Evolutionary conservation across 2,113 vertebrate species (phyloP), one percentile per base, ranked within the genome.

Genomic region (Scopus umbretta): DNA sequence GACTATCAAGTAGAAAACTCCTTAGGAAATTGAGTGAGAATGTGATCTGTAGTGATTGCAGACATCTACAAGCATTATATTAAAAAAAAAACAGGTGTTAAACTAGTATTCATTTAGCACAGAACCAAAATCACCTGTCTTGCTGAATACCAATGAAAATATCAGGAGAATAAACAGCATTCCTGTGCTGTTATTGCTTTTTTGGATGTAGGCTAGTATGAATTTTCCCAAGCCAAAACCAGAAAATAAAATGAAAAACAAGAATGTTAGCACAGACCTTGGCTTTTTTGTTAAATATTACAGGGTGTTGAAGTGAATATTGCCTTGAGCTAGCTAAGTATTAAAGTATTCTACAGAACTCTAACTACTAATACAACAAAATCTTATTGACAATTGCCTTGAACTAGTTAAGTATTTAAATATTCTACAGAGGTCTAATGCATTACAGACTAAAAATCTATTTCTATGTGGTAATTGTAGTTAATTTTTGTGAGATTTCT

Each of bases 221-320:
- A 85, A 55, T 92, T 94, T 88, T 92, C 34, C 16, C 23, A 75
- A 91, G 21, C 11, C 67, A 70, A 91, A 94, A 87, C 3, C 30
- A 92, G 38, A 91, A 94, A 74, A 63, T 15, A 63, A 95, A 96
- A 86, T 36, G 6, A 59, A 93, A 96, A 85, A 7, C 47, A 94
- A 61, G 68, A 84, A 90, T 42, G 19, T 6, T 65, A 80, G 61
- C 9, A 19, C 11, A 89, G 40, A 34, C 32, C 14, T 16, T 80
- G 50, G 32, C 7, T 91, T 94, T 94, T 90, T 45, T 86, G 34
- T 38, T 81, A 55, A 36, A 86, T 13, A 40, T 32, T 70, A 88
- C n/a, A 67, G 34, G 11, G 80, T 53, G 27, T 30, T 78, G 26
- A 75, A 91, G 38, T 52, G 19, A 80, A 74, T 49, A 93, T 62